Conservation (phyloP, 35 echinoderm and acorn worm species). For the Ophioderma brevispina region DNA sequence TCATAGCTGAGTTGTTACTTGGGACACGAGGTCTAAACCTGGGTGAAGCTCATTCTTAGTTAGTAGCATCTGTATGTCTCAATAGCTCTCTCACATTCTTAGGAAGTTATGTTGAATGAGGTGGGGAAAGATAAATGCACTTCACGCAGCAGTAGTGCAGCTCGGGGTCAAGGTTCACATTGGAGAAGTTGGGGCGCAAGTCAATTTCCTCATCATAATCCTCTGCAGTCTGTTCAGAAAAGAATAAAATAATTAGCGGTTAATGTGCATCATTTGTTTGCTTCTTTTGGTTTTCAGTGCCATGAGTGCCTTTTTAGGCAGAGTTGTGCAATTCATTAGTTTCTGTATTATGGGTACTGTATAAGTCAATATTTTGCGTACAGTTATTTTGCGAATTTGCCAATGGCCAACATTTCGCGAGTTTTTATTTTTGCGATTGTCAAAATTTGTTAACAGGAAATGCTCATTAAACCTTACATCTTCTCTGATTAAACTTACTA, state of each 20-base stretch:
- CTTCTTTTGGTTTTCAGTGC: too few species aligned
- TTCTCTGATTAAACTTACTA: too few species aligned
- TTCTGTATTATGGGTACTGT: too few species aligned
- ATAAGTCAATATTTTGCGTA: too few species aligned
- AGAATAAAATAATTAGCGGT: not conserved
- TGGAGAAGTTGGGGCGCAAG: constrained; percentile 71
- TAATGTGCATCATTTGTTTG: too few species aligned
- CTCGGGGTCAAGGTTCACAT: constrained; percentile 95
- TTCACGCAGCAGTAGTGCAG: constrained; percentile 86
- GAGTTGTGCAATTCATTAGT: too few species aligned
- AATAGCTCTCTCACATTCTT: constrained; percentile 80
- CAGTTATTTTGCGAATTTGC: too few species aligned
- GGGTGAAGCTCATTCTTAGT: constrained; percentile 74
- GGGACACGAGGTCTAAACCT: constrained; percentile 56
- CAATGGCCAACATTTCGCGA: too few species aligned
- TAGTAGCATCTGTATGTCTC: constrained; percentile 75
- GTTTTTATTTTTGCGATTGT: too few species aligned
- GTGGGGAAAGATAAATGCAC: constrained; percentile 86
- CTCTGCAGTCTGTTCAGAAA: constrained; percentile 71
- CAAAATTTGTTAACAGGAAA: too few species aligned
- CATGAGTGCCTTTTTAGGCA: too few species aligned
- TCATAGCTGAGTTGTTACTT: constrained; percentile 98
- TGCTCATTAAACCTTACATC: too few species aligned
- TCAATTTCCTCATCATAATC: constrained; percentile 92
- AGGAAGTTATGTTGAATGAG: constrained; percentile 88